phyloP scores from a whole-genome alignment of 2,888 invertebrate species.

The Alviniconcha strummeri region DNA sequence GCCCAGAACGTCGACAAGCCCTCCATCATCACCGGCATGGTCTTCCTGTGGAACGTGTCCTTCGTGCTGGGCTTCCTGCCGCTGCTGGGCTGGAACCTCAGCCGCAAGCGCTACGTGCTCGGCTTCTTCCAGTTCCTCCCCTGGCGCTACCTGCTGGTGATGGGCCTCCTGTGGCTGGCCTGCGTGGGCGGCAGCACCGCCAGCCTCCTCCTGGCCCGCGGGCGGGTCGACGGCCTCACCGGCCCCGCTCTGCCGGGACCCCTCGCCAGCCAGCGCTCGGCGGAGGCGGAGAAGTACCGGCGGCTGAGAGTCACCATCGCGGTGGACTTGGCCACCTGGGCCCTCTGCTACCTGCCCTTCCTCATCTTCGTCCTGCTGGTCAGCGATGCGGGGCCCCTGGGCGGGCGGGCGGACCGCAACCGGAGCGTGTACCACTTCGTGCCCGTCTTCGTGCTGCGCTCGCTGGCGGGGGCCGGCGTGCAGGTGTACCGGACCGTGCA shows the following conservation, averaged over 20 bases:
- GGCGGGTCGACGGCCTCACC: slow-evolving; percentile 28
- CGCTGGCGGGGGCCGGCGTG: slow-evolving; percentile 53
- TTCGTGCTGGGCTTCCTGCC: slow-evolving; percentile 67
- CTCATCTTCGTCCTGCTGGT: slow-evolving; percentile 49
- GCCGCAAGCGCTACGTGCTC: slow-evolving; percentile 39
- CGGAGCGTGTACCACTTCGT: slow-evolving; percentile 51
- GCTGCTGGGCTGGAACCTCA: slow-evolving; percentile 57
- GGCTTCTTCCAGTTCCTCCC: slow-evolving; percentile 54
- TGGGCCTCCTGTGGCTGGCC: slow-evolving; percentile 44
- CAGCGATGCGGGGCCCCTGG: slow-evolving; percentile 43
- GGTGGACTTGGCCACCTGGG: slow-evolving; percentile 52
- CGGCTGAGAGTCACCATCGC: slow-evolving; percentile 49
- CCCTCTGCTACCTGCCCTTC: slow-evolving; percentile 55
- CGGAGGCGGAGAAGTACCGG: slow-evolving; percentile 49
- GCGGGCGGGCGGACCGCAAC: slow-evolving; percentile 35
- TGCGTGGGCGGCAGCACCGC: slow-evolving; percentile 46
- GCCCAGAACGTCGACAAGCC: slow-evolving; percentile 57
- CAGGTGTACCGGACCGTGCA: slow-evolving; percentile 54
- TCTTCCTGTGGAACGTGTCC: slow-evolving; percentile 63
- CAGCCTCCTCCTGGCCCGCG: slow-evolving; percentile 40
- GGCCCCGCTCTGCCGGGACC: slow-evolving; percentile 34
- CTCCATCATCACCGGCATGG: slow-evolving; percentile 57
- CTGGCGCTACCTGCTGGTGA: slow-evolving; percentile 48
- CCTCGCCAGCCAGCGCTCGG: slow-evolving; percentile 31
- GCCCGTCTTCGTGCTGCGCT: slow-evolving; percentile 54